phyloP scores from a whole-genome alignment of 2,888 invertebrate species.

The Orthonevra nobilis region DNA sequence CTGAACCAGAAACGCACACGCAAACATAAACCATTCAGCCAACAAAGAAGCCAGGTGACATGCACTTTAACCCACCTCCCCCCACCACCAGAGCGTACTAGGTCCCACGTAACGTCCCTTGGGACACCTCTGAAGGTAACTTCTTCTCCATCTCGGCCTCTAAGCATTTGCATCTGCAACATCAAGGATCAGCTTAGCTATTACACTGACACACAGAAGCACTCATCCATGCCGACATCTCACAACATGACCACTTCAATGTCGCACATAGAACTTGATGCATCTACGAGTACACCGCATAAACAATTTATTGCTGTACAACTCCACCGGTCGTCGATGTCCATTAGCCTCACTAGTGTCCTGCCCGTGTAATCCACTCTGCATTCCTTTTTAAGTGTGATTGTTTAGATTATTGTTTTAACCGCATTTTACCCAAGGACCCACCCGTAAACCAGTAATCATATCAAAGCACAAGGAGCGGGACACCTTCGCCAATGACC shows the following conservation, averaged over 20 bases:
- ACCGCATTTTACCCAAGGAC: slow-evolving; percentile 37
- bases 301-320: too few species aligned
- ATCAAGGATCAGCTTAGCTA: slow-evolving; percentile 46
- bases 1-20: slow-evolving; percentile 65
- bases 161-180: slow-evolving; percentile 28
- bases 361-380: slow-evolving; percentile 51
- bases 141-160: slow-evolving; percentile 20
- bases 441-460: slow-evolving; percentile 15
- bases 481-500: slow-evolving; percentile 18
- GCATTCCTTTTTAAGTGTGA: slow-evolving; percentile 65
- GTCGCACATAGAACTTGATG: too few species aligned
- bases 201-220: slow-evolving; percentile 17
- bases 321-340: too few species aligned
- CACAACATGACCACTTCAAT: slow-evolving; percentile 55
- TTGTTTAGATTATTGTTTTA: slow-evolving; percentile 63
- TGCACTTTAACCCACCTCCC: slow-evolving; percentile 44
- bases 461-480: slow-evolving; percentile 32
- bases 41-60: slow-evolving; percentile 45
- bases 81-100: neutral
- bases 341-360: slow-evolving; percentile 38
- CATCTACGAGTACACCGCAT: too few species aligned
- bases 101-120: too few species aligned
- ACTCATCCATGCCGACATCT: neutral
- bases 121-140: slow-evolving; percentile 41
- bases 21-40: slow-evolving; percentile 29